Evolutionary conservation across 2,888 invertebrate species (phyloP), one percentile per base, ranked within the genome.

Genomic region (Luperina testacea): DNA sequence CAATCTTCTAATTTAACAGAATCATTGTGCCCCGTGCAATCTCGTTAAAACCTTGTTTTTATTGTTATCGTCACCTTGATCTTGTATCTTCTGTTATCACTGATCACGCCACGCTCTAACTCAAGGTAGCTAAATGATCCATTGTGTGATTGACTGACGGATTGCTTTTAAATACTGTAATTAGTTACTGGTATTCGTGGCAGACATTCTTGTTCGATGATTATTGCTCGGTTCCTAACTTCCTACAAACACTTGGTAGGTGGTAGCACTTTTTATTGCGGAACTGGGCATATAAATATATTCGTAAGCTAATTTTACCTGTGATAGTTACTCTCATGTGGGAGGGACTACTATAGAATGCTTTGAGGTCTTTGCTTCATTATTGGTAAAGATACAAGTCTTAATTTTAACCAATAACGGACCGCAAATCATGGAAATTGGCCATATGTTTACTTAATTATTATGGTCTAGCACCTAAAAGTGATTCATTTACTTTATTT

Each of bases 51-150:
- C 63, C 38, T 78, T 63, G 57, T 76, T 77, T 75, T 63, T 64
- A 72, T 75, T 71, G 7, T 80, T 87, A 82, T 85, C 83, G 67
- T 73, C 53, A 70, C 83, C 81, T 83, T 85, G 88, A 88, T 85
- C 83, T 88, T 86, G 72, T 79, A 69, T 72, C 53, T 38, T 59
- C 11, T 65, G 53, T 83, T 87, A 85, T 80, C 77, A 67, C 13
- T 51, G 63, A 75, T 63, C 73, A 70, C 69, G 63, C 61, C 72
- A 61, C 65, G 59, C 24, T 81, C 17, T 64, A 61, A 65, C 51
- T 45, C 73, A 59, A 75, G 53, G 69, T 73, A 65, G 2, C 24
- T 27, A 51, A 72, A 64, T 67, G 27, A 73, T 42, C 64, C 69
- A 72, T 70, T 75, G 32, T 81, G 51, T 82, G 51, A 70, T 74